Evolutionary conservation across 2,888 invertebrate species (phyloP).

Genomic region (Chorisops tibialis): DNA sequence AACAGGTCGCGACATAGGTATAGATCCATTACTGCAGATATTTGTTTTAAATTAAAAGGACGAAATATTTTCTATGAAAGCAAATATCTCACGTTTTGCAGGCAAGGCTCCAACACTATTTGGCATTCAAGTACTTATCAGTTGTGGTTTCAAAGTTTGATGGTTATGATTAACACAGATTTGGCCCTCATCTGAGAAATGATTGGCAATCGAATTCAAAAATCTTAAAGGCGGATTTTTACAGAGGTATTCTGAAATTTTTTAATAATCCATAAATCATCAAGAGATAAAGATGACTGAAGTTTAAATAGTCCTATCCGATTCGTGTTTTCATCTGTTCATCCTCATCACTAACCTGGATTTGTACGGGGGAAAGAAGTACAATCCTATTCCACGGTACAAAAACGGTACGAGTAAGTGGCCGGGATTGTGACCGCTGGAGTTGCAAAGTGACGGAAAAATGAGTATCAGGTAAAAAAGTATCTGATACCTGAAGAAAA

Average conservation of each 20-base stretch:
- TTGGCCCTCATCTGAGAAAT: conserved; percentile 53
- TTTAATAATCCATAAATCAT: conserved; percentile 8
- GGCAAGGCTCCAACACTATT: conserved; percentile 84
- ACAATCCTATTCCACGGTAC: conserved; percentile 98
- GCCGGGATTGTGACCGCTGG: conserved; percentile 90
- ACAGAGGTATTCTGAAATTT: conserved; percentile 44
- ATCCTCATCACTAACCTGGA: conserved; percentile 76
- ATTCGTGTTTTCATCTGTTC: conserved; percentile 51
- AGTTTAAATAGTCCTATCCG: conserved; percentile 48
- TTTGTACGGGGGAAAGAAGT: conserved; percentile 81
- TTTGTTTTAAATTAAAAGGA: too few relatives aligned
- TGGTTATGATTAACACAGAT: conserved; percentile 85
- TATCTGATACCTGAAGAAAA: too few relatives aligned
- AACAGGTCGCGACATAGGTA: too few relatives aligned
- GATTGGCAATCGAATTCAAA: conserved; percentile 50
- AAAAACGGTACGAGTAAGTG: conserved; percentile 82
- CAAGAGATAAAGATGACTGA: too few relatives aligned
- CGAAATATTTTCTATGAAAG: too few relatives aligned
- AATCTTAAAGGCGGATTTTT: conserved; percentile 52
- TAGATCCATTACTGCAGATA: too few relatives aligned
- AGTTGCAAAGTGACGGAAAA: conserved; percentile 95
- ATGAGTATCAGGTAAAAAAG: too few relatives aligned
- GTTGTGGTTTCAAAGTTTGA: conserved; percentile 76
- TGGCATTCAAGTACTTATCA: conserved; percentile 86
- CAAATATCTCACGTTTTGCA: conserved; percentile 77